Conservation (phyloP, 2,797 vertebrate species). For the Cuniculus paca region DNA sequence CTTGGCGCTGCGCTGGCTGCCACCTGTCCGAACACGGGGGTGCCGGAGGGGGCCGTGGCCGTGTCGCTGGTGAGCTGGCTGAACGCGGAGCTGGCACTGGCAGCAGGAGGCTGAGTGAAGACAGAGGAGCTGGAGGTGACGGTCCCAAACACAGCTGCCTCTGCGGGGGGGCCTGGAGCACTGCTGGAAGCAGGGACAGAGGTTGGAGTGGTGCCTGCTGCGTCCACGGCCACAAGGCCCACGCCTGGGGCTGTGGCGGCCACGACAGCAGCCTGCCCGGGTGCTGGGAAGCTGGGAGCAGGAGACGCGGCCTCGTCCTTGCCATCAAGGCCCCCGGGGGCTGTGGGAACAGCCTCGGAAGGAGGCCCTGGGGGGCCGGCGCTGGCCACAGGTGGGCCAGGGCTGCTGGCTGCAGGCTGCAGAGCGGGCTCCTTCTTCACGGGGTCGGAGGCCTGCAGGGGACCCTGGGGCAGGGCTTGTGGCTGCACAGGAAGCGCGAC, state of each 20-base stretch:
- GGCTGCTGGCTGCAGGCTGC: not conserved
- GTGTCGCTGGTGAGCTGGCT: conserved; percentile 87
- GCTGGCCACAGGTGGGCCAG: not conserved
- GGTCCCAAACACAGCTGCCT: conserved; percentile 77
- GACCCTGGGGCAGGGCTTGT: conserved; percentile 63
- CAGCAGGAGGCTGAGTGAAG: conserved; percentile 81
- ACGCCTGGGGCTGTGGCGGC: not conserved
- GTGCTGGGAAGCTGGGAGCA: not conserved
- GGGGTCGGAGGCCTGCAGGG: conserved; percentile 60
- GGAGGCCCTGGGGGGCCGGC: not conserved
- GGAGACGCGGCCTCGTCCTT: conserved; percentile 58
- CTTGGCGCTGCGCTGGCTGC: conserved; percentile 83
- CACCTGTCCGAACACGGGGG: conserved; percentile 86
- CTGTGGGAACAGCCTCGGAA: conserved; percentile 58
- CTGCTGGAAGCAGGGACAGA: conserved; percentile 4
- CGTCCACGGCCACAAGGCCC: conserved; percentile 67
- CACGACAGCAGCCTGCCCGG: conserved; percentile 66
- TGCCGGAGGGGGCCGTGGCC: conserved; percentile 67
- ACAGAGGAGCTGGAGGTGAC: conserved; percentile 73
- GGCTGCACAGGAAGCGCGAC: conserved; percentile 58
- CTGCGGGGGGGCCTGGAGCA: conserved; percentile 72
- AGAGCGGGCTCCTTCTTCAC: conserved; percentile 64
- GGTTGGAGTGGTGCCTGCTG: not conserved
- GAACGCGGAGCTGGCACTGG: conserved; percentile 87
- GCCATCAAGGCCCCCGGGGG: conserved; percentile 60